phyloP scores from a whole-genome alignment of 2,888 invertebrate species.

The Nasonovia ribisnigri region DNA sequence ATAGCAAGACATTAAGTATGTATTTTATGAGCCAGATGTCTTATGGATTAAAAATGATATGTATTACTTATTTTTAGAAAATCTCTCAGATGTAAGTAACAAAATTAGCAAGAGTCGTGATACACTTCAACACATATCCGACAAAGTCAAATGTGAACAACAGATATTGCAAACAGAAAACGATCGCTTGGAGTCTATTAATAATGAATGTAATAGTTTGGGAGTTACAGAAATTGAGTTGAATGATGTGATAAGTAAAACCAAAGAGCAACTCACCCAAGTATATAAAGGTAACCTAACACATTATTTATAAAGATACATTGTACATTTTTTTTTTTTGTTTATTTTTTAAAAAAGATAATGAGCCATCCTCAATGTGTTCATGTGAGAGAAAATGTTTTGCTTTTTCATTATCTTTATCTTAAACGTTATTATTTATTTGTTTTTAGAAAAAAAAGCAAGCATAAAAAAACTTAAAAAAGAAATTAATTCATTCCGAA shows the following conservation, averaged over 20 bases:
- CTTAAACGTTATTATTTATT: neutral
- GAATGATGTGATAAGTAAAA: neutral
- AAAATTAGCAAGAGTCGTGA: neutral
- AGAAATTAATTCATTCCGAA: constrained; percentile 37
- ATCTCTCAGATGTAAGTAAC: neutral
- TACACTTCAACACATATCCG: neutral
- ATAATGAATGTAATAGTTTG: neutral
- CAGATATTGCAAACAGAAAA: neutral
- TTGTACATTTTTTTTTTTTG: neutral
- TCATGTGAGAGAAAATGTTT: neutral
- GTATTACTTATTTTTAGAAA: neutral
- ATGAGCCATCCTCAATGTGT: neutral
- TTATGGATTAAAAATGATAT: neutral
- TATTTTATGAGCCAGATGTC: neutral
- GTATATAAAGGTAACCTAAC: neutral
- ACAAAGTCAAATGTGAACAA: constrained; percentile 10
- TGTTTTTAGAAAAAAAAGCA: constrained; percentile 45
- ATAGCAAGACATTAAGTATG: neutral
- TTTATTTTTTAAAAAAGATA: neutral
- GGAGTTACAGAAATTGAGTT: constrained; percentile 5
- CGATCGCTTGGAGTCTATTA: neutral
- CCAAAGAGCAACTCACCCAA: neutral
- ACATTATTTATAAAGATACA: neutral
- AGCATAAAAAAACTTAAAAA: constrained; percentile 21
- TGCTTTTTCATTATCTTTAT: neutral